Percentiles rank a stretch among this genome's conserved stretches.
Conservation (phyloP, 2,888 invertebrate genomes). For the Sinhomidia bicolor region DNA sequence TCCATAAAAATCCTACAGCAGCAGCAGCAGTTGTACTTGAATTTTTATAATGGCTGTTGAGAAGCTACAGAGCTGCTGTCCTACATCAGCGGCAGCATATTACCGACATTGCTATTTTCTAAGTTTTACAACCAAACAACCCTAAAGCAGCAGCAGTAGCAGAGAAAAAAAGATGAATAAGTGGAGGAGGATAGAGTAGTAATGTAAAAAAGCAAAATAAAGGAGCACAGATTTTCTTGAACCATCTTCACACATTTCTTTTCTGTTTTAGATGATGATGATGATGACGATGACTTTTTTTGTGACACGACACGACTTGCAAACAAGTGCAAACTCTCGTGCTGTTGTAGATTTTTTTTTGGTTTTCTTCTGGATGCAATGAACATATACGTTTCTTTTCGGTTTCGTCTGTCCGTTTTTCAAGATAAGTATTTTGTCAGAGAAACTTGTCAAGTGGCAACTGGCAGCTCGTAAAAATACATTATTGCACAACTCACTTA, state of each 20-base stretch:
- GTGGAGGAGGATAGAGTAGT: background rate
- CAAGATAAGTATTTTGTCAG: constrained; percentile 59
- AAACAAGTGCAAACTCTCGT: constrained; percentile 39
- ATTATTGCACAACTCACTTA: constrained; percentile 72
- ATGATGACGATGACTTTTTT: constrained; percentile 30
- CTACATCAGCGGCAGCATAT: background rate
- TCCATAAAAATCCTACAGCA: constrained; percentile 68
- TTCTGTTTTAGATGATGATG: background rate
- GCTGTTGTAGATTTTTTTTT: constrained; percentile 10
- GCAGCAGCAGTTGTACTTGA: constrained; percentile 14
- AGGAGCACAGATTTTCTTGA: constrained; percentile 26
- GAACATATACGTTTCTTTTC: background rate
- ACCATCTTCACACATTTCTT: constrained; percentile 37
- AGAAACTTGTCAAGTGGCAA: constrained; percentile 73
- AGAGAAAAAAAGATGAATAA: constrained; percentile 8
- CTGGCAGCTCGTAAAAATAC: constrained; percentile 74
- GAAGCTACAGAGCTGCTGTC: background rate
- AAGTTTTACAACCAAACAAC: constrained; percentile 41
- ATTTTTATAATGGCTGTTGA: background rate
- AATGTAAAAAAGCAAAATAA: background rate
- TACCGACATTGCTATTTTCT: background rate
- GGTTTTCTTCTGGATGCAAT: background rate
- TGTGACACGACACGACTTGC: constrained; percentile 32
- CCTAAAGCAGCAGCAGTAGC: background rate
- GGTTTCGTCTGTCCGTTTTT: constrained; percentile 52